Evolutionary conservation across 2,797 vertebrate species (phyloP).

Genomic region (Tolypeutes matacus): DNA sequence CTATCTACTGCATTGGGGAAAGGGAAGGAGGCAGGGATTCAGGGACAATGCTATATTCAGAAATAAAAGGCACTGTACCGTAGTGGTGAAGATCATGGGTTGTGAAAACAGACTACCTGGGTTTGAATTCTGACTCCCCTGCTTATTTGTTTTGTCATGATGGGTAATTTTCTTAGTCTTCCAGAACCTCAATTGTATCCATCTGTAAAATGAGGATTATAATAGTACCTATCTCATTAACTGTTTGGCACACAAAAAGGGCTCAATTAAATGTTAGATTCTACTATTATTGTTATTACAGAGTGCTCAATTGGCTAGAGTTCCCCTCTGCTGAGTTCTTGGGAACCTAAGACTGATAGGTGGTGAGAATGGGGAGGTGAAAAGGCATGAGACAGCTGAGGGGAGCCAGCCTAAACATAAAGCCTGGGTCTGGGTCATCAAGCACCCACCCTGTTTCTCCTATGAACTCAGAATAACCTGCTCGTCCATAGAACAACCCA

Average conservation of each 20-base stretch:
- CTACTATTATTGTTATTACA: background rate
- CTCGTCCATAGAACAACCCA: background rate
- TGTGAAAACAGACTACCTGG: background rate
- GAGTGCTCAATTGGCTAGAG: background rate
- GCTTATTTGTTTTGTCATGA: background rate
- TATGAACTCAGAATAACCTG: background rate
- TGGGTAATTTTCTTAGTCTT: background rate
- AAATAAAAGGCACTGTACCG: background rate
- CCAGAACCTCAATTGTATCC: background rate
- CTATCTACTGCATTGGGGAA: background rate
- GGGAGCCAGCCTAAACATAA: background rate
- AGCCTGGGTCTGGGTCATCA: background rate
- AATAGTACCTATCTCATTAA: background rate
- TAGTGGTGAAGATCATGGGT: background rate
- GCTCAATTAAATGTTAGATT: background rate
- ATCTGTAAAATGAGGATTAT: background rate
- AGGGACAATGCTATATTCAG: background rate
- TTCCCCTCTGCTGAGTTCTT: background rate
- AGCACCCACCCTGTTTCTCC: background rate
- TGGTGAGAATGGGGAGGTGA: background rate
- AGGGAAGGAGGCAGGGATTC: background rate
- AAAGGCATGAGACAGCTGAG: background rate
- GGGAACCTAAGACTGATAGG: background rate
- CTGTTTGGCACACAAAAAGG: background rate
- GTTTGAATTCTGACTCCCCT: background rate